Conservation (phyloP, 2,797 vertebrate genomes). For the Mus spretus region DNA sequence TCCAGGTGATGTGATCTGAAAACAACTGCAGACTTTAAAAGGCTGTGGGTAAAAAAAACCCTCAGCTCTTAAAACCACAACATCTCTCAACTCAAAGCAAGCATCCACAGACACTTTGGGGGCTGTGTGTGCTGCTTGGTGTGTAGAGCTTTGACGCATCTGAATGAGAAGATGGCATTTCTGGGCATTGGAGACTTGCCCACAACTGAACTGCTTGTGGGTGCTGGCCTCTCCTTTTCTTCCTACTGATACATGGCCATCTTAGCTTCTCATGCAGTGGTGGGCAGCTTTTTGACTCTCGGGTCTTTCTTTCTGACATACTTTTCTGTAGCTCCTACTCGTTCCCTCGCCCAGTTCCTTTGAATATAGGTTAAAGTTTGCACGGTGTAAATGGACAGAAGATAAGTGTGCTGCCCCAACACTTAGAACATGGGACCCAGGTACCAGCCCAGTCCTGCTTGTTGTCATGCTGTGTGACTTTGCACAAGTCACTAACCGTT, state of each 20-base stretch:
- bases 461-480: background rate
- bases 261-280: background rate
- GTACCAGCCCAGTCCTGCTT: background rate
- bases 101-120: too few relatives aligned
- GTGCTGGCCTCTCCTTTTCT: background rate
- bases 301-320: background rate
- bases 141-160: background rate
- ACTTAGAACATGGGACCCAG: background rate
- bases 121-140: background rate
- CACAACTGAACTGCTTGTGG: background rate
- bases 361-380: background rate
- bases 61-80: background rate
- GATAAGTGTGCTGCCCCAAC: background rate
- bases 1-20: background rate
- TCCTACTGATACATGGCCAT: background rate
- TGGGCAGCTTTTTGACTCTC: background rate
- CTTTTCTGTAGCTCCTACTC: background rate
- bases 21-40: slow-evolving; percentile 6
- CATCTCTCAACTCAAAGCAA: background rate
- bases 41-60: background rate
- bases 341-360: background rate
- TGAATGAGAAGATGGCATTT: background rate
- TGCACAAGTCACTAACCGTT: background rate
- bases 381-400: background rate
- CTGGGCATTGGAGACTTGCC: background rate